Base-by-base conservation (phyloP, 2,797 vertebrate genomes). In the Danio choprae region DNA sequence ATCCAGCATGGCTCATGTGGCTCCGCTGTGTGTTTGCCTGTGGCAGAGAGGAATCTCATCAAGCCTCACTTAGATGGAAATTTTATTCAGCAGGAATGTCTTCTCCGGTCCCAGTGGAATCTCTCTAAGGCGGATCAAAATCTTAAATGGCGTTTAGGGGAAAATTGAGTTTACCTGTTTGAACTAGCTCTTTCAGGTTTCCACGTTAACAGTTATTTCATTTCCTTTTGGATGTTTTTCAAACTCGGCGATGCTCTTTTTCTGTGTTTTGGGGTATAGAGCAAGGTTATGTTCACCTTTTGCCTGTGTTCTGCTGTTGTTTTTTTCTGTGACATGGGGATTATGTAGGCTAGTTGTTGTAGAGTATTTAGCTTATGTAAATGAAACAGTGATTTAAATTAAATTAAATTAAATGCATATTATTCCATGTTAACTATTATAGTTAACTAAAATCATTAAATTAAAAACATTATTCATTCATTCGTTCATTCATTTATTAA, bases 201-300 rank as follows among this genome's bases (percentile, higher is more conserved):
- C 93, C 92, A 94, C 90, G 92, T 94, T 92, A 93, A 91, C 89
- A 90, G 92, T 95, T 93, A 95, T 95, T 96, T 95, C 86, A 96
- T 95, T 95, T 95, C 94, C 95, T 92, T 88, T 91, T 93, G 92
- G 94, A 96, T 94, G 92, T 94, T 93, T 94, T 94, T 95, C 91
- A 93, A 92, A 90, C 90, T 91, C 93, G 95, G 93, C 93, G 88
- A 89, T 82, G 88, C 91, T 80, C 55, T 60, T 74, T 76, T 71
- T 63, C 13, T 55, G 81, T 9, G 77, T 82, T 41, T 43, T 88
- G 95, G 95, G 94, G 95, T 60, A 77, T 76, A 44, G 53, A 88
- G 92, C 90, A 90, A 86, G 82, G 86, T 89, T 86, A 88, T 86
- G 91, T 90, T 90, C 76, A 86, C 87, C 63, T 90, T 87, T 92